These are phyloP conservation scores for Myzus persicae DNA, from an alignment of 1,140 invertebrate genomes.

Conservation along the genomic window DNA sequence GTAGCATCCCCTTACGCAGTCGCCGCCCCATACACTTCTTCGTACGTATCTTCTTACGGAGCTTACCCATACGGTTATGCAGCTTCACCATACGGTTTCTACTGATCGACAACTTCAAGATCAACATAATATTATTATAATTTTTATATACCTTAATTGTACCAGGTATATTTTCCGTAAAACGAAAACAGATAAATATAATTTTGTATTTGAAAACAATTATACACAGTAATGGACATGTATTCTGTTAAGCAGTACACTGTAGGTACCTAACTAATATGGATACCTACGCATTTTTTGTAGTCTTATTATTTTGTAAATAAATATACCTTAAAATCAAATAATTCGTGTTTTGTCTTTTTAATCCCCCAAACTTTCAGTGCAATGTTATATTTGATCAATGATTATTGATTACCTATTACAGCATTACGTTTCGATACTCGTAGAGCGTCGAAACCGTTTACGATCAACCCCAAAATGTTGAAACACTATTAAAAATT, in stretches of 20 bases:
- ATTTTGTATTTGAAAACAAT: neutral
- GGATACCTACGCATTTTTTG: neutral
- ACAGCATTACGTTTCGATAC: neutral
- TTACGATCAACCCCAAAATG: no score
- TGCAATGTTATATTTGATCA: neutral
- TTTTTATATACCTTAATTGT: neutral
- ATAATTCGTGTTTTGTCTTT: neutral
- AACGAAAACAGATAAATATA: neutral
- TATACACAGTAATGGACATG: neutral
- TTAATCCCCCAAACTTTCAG: neutral
- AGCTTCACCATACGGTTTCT: constrained; percentile 44
- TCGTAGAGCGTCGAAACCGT: no score
- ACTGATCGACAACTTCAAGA: neutral
- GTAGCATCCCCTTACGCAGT: constrained; percentile 29
- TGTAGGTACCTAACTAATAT: neutral
- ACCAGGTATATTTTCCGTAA: neutral
- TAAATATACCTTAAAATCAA: constrained; percentile 2
- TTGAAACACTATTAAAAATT: neutral
- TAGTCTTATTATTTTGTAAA: constrained; percentile 1
- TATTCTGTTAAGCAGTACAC: neutral
- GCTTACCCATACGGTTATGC: constrained; percentile 28
- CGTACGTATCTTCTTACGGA: constrained; percentile 9
- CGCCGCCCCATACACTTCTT: constrained; percentile 19
- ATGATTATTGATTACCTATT: neutral
- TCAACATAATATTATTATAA: neutral